Conservation (phyloP, 30 jellyfish, hydroid and myxozoan species). For the Turritopsis dohrnii region DNA sequence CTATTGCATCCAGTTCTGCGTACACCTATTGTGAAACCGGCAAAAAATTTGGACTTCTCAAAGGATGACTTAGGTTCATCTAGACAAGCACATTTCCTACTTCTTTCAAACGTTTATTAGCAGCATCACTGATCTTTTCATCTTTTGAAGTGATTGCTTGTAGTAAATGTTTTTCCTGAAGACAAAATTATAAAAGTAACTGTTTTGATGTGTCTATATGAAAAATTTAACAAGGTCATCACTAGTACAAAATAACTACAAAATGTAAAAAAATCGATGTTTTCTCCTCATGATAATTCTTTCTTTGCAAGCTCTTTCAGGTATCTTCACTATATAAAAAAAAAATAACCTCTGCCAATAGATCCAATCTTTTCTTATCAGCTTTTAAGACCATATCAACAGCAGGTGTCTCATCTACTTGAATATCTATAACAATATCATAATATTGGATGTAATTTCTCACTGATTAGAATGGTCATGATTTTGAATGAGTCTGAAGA, state of each 20-base stretch:
- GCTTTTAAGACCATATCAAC: constrained; percentile 93
- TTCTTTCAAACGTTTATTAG: constrained; percentile 71
- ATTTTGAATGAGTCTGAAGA: background rate
- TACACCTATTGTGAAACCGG: constrained; percentile 42
- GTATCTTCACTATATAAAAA: background rate
- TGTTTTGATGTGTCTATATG: background rate
- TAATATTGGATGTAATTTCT: background rate
- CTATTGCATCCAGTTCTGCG: constrained; percentile 75
- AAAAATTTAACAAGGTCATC: no score
- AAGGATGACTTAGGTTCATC: no score
- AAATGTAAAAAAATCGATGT: no score
- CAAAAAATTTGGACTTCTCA: no score
- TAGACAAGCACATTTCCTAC: constrained; percentile 16
- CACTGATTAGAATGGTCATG: background rate
- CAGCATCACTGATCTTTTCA: constrained; percentile 90
- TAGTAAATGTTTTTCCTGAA: constrained; percentile 70
- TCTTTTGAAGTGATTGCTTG: constrained; percentile 37
- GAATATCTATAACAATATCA: constrained; percentile 46
- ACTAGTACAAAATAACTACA: no score
- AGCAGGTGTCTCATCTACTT: constrained; percentile 98
- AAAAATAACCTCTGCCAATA: constrained; percentile 69
- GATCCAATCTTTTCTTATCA: constrained; percentile 76
- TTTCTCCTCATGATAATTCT: no score
- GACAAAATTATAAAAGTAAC: background rate
- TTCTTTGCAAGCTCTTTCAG: no score